Percentiles rank a stretch among this genome's conserved stretches.
Evolutionary conservation across 2,888 invertebrate species (phyloP).

Genomic region (Drosophila percnosoma): DNA sequence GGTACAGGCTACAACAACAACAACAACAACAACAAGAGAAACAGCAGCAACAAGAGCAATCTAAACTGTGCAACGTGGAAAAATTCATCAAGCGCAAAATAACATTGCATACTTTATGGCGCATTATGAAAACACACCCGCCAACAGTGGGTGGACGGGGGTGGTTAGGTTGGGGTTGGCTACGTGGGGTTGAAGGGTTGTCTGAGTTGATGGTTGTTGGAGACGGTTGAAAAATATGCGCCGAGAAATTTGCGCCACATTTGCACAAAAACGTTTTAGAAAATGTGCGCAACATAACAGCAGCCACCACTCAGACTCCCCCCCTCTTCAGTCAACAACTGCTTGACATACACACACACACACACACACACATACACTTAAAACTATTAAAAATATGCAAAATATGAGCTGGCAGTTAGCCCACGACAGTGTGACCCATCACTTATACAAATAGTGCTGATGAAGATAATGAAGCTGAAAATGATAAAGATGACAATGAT

Average conservation of each 20-base stretch:
- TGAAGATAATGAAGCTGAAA: conserved; percentile 37
- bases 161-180: conserved; percentile 1
- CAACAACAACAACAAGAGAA: conserved; percentile 22
- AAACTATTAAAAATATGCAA: conserved; percentile 67
- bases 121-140: conserved; percentile 78
- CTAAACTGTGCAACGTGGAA: conserved; percentile 68
- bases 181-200: background rate
- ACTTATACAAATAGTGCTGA: conserved; percentile 68
- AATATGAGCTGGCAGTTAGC: conserved; percentile 68
- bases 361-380: conserved; percentile 22
- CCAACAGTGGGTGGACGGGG: conserved; percentile 2
- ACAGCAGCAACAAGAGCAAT: conserved; percentile 29
- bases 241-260: conserved; percentile 65
- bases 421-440: conserved; percentile 35
- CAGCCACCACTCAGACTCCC: background rate
- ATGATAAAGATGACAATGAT: conserved; percentile 21
- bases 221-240: conserved; percentile 17
- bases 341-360: background rate
- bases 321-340: conserved; percentile 4
- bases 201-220: background rate
- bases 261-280: conserved; percentile 76
- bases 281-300: conserved; percentile 63
- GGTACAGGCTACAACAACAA: background rate
- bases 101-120: conserved; percentile 80
- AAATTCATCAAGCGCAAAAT: conserved; percentile 80